Evolutionary conservation across 2,797 vertebrate genomes (phyloP).

Genomic region (Gobionotothen gibberifrons): DNA sequence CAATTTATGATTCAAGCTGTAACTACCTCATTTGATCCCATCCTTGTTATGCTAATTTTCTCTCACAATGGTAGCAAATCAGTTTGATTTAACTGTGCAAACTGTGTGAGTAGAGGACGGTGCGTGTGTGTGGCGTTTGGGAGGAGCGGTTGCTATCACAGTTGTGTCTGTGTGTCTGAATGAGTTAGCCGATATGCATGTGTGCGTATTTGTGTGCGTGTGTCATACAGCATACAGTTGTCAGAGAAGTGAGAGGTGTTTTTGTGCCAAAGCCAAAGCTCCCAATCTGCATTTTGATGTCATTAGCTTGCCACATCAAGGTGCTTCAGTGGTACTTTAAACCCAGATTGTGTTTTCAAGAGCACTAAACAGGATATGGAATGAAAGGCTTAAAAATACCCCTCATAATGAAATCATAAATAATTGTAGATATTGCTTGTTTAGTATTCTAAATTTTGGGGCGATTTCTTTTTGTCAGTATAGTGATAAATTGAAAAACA

Average conservation of each 20-base stretch:
- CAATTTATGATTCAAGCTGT: conserved; percentile 84
- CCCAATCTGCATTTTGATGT: conserved; percentile 83
- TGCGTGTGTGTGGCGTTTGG: conserved; percentile 44
- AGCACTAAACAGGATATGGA: conserved; percentile 73
- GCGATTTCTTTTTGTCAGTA: conserved; percentile 20
- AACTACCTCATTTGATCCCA: conserved; percentile 84
- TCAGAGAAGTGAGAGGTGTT: conserved; percentile 73
- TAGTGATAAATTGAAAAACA: conserved; percentile 42
- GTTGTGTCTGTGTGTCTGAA: conserved; percentile 57
- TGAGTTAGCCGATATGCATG: conserved; percentile 49
- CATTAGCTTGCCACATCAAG: conserved; percentile 79
- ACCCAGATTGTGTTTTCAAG: conserved; percentile 79
- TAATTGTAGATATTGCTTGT: conserved; percentile 62
- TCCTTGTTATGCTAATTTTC: conserved; percentile 84
- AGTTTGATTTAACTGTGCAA: conserved; percentile 85
- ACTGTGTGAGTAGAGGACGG: conserved; percentile 67
- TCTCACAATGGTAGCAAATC: conserved; percentile 82
- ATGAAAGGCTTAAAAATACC: conserved; percentile 69
- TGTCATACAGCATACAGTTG: conserved; percentile 64
- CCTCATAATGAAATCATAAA: conserved; percentile 63
- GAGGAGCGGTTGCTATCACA: conserved; percentile 63
- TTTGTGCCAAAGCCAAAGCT: conserved; percentile 76
- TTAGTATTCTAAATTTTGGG: conserved; percentile 43
- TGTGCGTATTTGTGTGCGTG: conserved; percentile 28
- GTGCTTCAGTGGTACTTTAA: conserved; percentile 74